Base-by-base conservation (phyloP, 2,888 invertebrate species). In the Quadroppia sp. region DNA sequence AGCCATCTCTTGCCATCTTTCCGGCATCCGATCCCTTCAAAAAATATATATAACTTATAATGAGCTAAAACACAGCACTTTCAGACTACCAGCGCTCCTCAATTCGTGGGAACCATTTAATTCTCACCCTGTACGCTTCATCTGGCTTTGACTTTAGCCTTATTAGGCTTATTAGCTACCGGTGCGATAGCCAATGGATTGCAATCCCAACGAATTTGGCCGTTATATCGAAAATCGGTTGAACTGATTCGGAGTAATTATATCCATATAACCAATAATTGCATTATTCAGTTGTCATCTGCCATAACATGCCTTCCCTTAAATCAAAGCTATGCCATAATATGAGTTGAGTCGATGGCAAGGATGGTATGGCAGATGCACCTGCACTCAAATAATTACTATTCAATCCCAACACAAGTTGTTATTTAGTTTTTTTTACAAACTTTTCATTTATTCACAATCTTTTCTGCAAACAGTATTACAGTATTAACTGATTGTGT, bases 81-180 rank as follows among this genome's bases (percentile, higher is more conserved):
- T 64, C 20, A 40, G 28, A 40, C 32, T 36, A 64, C 17, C 64
- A 64, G 64, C 20, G 15, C 20, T 36, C 20, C 64, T 23, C 9
- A 45, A 45, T 45, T 69, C 69, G 69, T 69, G 69, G 69, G 69
- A 69, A 69, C 17, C 69, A 11, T 69, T 69, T 42, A 69, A 69
- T 69, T 69, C 69, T 69, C 69, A 69, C n/a, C n/a, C n/a, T 42
- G 69, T 69, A 69, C 42, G 69, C 69, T 69, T 69, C 69, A 69
- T 69, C 69, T 42, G n/a, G 25, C 69, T 28, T 36, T 42, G 42
- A 69, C 69, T 69, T 42, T 25, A 69, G 42, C 42, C 42, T 23
- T 69, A 42, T 20, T 25, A 25, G 23, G 11, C 28, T 25, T 25
- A 42, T 17, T 59, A 30, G 59, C 59, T 28, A 59, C 28, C 59